Percentiles rank a stretch among this genome's conserved stretches.
These are phyloP conservation scores for Leucoraja ocellata DNA, from an alignment of 2,797 vertebrate genomes.

Conservation along the genomic window DNA sequence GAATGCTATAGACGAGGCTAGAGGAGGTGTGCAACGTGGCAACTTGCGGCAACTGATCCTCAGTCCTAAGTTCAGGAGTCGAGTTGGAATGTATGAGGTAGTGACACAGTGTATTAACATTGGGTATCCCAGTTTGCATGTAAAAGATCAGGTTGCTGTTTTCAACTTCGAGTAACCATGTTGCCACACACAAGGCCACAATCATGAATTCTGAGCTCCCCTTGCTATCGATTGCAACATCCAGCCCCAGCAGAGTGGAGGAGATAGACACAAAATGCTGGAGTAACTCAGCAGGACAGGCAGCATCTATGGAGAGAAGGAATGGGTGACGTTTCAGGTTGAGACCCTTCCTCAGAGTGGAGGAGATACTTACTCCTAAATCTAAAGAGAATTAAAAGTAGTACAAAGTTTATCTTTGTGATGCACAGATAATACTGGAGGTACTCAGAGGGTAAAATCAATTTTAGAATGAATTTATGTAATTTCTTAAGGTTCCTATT, in stretches of 20 bases:
- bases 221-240: background rate
- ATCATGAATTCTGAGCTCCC: background rate
- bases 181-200: too few species aligned
- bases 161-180: background rate
- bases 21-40: background rate
- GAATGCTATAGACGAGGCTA: too few species aligned
- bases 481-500: background rate
- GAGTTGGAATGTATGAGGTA: background rate
- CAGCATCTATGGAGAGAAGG: too few species aligned
- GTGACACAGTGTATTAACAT: background rate
- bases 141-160: background rate
- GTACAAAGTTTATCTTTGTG: background rate
- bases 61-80: background rate
- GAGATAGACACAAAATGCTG: too few species aligned
- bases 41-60: background rate
- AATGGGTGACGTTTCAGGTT: too few species aligned
- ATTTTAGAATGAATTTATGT: background rate
- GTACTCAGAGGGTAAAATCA: background rate
- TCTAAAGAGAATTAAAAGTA: too few species aligned
- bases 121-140: background rate
- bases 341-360: background rate
- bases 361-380: too few species aligned
- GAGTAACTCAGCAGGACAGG: too few species aligned
- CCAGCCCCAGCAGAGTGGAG: background rate
- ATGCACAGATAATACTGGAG: background rate